Conservation (phyloP, 2,888 invertebrate species). For the Nineta flava region DNA sequence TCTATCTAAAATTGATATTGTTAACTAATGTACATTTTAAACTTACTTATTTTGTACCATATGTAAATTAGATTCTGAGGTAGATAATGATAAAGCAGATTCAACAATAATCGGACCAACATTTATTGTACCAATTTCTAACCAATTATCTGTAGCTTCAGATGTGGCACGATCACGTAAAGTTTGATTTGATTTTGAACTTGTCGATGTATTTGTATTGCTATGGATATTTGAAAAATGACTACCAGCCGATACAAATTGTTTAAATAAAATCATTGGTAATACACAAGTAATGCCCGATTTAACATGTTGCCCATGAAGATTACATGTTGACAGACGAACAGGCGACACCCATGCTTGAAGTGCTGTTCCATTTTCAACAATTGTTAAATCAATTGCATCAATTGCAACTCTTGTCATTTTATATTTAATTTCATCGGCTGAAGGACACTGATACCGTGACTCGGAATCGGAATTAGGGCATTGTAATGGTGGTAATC, state of each 20-base stretch:
- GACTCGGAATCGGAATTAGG: constrained; percentile 49
- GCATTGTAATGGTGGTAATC: constrained; percentile 51
- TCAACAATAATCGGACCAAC: constrained; percentile 82
- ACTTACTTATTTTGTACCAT: constrained; percentile 58
- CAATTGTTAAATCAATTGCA: constrained; percentile 76
- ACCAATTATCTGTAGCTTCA: constrained; percentile 57
- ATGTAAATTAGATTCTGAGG: constrained; percentile 60
- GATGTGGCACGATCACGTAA: constrained; percentile 14
- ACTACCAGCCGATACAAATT: constrained; percentile 44
- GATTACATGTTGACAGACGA: constrained; percentile 77
- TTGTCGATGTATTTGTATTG: constrained; percentile 48
- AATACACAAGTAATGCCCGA: constrained; percentile 77
- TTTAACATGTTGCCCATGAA: constrained; percentile 85
- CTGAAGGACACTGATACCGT: constrained; percentile 62
- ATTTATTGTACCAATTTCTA: constrained; percentile 82
- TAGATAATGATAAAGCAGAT: constrained; percentile 68
- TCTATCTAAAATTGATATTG: too few species aligned
- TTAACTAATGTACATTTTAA: too few species aligned
- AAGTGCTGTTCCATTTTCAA: constrained; percentile 75
- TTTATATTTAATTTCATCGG: constrained; percentile 81
- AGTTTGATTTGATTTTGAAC: constrained; percentile 22
- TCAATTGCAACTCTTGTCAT: constrained; percentile 83
- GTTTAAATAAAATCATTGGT: constrained; percentile 51
- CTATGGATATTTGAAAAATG: constrained; percentile 32
- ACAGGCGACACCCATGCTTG: constrained; percentile 82